Conservation (phyloP, 2,797 vertebrate genomes). For the Rhynchonycteris naso region DNA sequence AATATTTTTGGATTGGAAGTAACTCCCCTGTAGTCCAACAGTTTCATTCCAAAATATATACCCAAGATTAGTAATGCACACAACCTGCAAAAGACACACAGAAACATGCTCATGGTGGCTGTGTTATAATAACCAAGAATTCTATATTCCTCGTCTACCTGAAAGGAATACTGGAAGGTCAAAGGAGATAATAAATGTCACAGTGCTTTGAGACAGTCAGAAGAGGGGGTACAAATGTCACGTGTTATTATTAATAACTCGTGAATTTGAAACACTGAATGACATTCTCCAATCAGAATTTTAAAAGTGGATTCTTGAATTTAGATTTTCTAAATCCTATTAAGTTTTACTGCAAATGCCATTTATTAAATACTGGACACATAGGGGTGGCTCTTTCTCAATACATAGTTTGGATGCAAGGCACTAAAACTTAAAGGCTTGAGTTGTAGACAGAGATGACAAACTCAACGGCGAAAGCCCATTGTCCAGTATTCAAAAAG, state of each 20-base stretch:
- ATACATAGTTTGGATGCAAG: conserved; percentile 54
- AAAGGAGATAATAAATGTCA: neutral
- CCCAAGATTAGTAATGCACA: neutral
- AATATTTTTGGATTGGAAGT: neutral
- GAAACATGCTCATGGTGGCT: neutral
- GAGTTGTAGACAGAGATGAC: conserved; percentile 51
- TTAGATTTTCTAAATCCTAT: neutral
- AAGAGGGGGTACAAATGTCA: neutral
- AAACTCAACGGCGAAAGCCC: conserved; percentile 3
- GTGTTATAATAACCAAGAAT: neutral
- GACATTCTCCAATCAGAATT: neutral
- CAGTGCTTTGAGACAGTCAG: neutral
- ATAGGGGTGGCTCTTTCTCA: conserved; percentile 6
- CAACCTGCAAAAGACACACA: neutral
- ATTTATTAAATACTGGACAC: conserved; percentile 13
- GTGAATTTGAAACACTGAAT: neutral
- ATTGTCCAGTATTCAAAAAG: neutral
- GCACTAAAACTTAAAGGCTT: conserved; percentile 42
- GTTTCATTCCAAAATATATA: neutral
- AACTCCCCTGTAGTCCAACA: neutral
- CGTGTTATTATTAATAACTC: neutral
- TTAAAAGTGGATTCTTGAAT: neutral
- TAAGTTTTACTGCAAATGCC: neutral
- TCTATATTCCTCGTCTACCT: no score
- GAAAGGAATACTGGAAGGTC: neutral